These are phyloP conservation scores for Lacanobia wlatinum DNA, from an alignment of 2,888 invertebrate species.

Conservation along the genomic window DNA sequence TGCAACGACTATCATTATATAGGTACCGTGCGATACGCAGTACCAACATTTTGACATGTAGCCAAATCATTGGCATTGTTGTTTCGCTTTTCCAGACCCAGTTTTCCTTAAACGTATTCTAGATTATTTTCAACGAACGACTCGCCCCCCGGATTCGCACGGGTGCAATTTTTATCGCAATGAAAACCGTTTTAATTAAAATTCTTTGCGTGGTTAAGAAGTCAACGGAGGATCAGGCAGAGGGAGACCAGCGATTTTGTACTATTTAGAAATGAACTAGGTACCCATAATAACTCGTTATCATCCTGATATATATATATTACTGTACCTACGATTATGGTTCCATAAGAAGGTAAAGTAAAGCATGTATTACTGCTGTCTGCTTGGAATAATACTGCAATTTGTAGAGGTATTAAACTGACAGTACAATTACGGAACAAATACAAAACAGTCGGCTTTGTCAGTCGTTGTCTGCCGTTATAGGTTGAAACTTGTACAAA, in stretches of 20 bases:
- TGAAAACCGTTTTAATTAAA: neutral
- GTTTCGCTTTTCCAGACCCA: constrained; percentile 21
- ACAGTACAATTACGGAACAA: constrained; percentile 40
- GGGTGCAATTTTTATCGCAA: neutral
- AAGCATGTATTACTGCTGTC: constrained; percentile 3
- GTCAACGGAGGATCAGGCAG: neutral
- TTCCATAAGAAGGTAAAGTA: constrained; percentile 1
- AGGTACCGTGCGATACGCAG: constrained; percentile 64
- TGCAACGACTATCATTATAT: constrained; percentile 65
- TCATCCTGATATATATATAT: neutral
- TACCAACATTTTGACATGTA: constrained; percentile 63
- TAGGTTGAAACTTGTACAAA: constrained; percentile 50
- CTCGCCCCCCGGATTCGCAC: neutral
- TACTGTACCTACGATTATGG: neutral
- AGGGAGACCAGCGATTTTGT: neutral
- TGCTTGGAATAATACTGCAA: constrained; percentile 14
- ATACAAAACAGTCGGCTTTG: constrained; percentile 42
- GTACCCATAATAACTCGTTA: constrained; percentile 1
- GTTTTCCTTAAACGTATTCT: constrained; percentile 11
- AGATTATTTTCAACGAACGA: constrained; percentile 8
- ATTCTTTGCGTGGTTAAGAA: neutral
- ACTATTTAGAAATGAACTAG: neutral
- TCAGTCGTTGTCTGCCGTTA: constrained; percentile 35
- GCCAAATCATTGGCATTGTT: constrained; percentile 62
- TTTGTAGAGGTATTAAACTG: constrained; percentile 40